phyloP scores from a whole-genome alignment of 2,113 vertebrate genomes.

The Chaetops frenatus region DNA sequence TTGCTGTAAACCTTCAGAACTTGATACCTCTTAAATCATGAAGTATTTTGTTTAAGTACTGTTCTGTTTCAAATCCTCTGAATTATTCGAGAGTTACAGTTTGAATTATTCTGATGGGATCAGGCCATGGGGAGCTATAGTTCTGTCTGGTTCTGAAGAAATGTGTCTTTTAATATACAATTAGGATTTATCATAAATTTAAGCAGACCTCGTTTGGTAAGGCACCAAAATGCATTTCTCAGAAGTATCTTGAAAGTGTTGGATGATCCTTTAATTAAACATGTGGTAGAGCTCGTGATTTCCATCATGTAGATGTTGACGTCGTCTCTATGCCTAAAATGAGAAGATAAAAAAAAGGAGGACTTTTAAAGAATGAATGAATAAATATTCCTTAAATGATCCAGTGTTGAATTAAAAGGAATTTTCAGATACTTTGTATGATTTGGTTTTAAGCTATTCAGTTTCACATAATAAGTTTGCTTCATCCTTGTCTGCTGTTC shows the following conservation, averaged over 20 bases:
- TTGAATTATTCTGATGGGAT: not conserved
- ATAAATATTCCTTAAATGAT: not conserved
- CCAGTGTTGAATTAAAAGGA: not conserved
- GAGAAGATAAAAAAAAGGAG: conserved; percentile 2
- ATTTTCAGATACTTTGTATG: not conserved
- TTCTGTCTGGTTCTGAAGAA: conserved; percentile 1
- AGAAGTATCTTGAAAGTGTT: conserved; percentile 14
- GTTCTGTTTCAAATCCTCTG: not conserved
- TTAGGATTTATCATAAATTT: not conserved
- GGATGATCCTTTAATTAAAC: conserved; percentile 41
- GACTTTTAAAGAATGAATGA: not conserved
- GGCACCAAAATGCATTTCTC: not conserved
- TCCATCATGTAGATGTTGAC: conserved; percentile 15
- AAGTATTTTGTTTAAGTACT: not conserved
- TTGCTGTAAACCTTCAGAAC: not conserved
- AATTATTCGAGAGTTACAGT: not conserved
- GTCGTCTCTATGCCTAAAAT: conserved; percentile 13
- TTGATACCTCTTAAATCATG: not conserved
- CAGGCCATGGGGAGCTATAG: not conserved
- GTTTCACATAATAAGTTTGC: not conserved
- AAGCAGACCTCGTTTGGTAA: not conserved
- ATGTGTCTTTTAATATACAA: not conserved
- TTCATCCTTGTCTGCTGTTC: not conserved
- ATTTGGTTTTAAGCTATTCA: not conserved
- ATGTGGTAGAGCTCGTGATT: not conserved